phyloP scores from a whole-genome alignment of 2,797 vertebrate genomes.

The Centropyge bicolor region DNA sequence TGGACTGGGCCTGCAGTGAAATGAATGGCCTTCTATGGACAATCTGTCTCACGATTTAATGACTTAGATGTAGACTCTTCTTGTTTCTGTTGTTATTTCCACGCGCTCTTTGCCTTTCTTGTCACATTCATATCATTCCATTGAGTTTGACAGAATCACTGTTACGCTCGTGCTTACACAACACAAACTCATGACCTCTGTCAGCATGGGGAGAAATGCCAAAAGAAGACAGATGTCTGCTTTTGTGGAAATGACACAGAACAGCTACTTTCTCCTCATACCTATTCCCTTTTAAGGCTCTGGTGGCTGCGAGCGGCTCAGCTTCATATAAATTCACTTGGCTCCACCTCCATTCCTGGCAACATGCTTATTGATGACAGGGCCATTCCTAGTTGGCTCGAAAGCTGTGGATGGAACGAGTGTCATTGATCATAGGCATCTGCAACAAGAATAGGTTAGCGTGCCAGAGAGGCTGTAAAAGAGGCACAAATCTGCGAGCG shows the following conservation, averaged over 20 bases:
- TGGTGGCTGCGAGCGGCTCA: conserved; percentile 52
- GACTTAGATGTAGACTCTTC: neutral
- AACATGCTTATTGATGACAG: conserved; percentile 72
- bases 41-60: neutral
- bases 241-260: conserved; percentile 75
- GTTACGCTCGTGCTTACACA: conserved; percentile 55
- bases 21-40: conserved; percentile 17
- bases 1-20: neutral
- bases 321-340: conserved; percentile 58
- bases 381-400: conserved; percentile 65
- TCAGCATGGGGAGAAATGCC: conserved; percentile 58
- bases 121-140: conserved; percentile 49
- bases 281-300: conserved; percentile 78
- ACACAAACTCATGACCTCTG: conserved; percentile 66
- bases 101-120: conserved; percentile 27
- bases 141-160: conserved; percentile 45
- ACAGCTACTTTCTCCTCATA: conserved; percentile 73
- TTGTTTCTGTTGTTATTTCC: conserved; percentile 36
- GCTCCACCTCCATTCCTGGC: conserved; percentile 71
- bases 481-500: conserved; percentile 29
- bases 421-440: conserved; percentile 72
- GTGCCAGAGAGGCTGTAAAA: conserved; percentile 55
- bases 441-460: conserved; percentile 57
- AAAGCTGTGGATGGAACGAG: conserved; percentile 64
- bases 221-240: conserved; percentile 71